These are phyloP conservation scores for Chaenocephalus aceratus DNA, from an alignment of 2,113 vertebrate species.

Conservation along the genomic window DNA sequence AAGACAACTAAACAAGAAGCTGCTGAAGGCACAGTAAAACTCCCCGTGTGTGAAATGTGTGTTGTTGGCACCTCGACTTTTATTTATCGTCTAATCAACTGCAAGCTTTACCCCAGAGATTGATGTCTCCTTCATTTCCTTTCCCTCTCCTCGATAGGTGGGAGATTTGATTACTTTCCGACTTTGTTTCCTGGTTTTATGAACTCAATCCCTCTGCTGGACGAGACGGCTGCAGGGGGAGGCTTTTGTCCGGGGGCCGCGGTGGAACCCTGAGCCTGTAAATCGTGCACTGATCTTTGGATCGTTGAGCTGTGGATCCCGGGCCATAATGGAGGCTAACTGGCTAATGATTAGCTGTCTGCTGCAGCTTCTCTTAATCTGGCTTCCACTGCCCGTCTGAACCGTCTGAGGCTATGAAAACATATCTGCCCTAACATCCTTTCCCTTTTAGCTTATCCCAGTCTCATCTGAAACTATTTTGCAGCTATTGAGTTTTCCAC, in stretches of 20 bases:
- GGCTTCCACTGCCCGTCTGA: conserved; percentile 32
- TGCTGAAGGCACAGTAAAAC: conserved; percentile 51
- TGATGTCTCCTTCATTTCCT: conserved; percentile 56
- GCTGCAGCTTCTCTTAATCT: conserved; percentile 48
- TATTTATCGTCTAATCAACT: conserved; percentile 73
- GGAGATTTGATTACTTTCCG: conserved; percentile 66
- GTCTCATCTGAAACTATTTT: not conserved
- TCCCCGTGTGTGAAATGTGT: conserved; percentile 47
- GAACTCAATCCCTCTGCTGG: conserved; percentile 56
- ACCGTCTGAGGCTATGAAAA: conserved; percentile 27
- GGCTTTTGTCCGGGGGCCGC: conserved; percentile 66
- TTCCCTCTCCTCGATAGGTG: conserved; percentile 30
- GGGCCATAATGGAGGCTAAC: conserved; percentile 77
- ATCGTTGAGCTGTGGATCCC: conserved; percentile 78
- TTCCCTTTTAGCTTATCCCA: not conserved
- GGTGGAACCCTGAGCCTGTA: conserved; percentile 65
- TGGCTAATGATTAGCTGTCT: conserved; percentile 82
- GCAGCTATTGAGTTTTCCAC: not conserved
- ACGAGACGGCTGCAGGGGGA: conserved; percentile 61
- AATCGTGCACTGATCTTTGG: conserved; percentile 76
- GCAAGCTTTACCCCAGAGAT: conserved; percentile 29
- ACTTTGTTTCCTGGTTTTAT: conserved; percentile 72
- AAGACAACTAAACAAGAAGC: conserved; percentile 39
- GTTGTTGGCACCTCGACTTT: conserved; percentile 50
- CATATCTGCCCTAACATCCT: conserved; percentile 47